A percentile compares a stretch with the other conserved stretches of the same genome.
These are phyloP conservation scores for Cordilura impudica DNA, from an alignment of 2,888 invertebrate genomes.

Conservation along the genomic window DNA sequence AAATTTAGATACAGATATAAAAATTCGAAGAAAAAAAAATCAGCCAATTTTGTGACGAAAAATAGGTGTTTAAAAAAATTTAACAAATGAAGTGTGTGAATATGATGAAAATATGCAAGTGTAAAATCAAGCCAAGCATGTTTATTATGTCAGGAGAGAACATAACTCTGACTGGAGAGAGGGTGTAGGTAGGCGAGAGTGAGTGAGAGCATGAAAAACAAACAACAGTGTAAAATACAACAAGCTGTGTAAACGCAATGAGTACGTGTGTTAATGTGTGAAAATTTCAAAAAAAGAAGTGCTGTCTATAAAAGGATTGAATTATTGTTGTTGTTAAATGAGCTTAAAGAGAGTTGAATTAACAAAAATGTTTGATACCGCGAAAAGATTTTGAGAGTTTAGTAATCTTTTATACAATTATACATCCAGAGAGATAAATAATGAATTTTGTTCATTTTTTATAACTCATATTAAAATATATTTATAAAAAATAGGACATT, in stretches of 20 bases:
- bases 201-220: neutral
- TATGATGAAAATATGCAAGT: slow-evolving; percentile 11
- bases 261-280: neutral
- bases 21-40: too few species aligned
- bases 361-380: slow-evolving; percentile 1
- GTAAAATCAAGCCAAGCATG: slow-evolving; percentile 20
- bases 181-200: neutral
- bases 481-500: too few species aligned
- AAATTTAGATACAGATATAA: neutral
- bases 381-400: too few species aligned
- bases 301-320: neutral
- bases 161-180: slow-evolving; percentile 18
- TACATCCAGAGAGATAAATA: too few species aligned
- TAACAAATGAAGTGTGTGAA: neutral
- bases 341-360: neutral
- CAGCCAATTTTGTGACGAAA: slow-evolving; percentile 1
- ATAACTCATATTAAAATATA: too few species aligned
- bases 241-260: neutral
- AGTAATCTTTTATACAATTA: too few species aligned
- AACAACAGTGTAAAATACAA: neutral
- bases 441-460: too few species aligned
- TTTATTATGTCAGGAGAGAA: slow-evolving; percentile 3
- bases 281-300: neutral
- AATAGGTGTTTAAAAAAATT: slow-evolving; percentile 4
- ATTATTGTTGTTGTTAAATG: neutral